These are phyloP conservation scores for Acanthurus tractus DNA, from an alignment of 2,797 vertebrate species.

Conservation along the genomic window DNA sequence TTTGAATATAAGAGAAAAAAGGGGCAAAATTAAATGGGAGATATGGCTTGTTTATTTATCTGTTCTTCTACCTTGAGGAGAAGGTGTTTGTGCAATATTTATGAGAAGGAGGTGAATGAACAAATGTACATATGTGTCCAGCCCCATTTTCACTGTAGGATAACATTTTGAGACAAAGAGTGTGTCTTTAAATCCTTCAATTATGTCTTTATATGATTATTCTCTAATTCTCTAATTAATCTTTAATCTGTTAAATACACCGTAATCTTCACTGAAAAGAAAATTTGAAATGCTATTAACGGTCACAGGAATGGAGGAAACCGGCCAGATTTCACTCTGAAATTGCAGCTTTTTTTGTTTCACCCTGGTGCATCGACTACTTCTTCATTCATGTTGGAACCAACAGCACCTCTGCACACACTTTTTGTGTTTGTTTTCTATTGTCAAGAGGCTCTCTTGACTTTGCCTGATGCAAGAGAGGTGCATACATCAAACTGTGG, in stretches of 20 bases:
- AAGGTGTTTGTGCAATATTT: not conserved
- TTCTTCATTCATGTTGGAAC: not conserved
- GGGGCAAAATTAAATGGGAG: not conserved
- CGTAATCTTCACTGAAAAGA: not conserved
- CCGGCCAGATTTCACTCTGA: not conserved
- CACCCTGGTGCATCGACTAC: not conserved
- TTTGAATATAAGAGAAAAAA: constrained; percentile 5
- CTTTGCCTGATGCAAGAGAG: constrained; percentile 19
- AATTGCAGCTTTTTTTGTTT: not conserved
- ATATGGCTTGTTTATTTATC: not conserved
- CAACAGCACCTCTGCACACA: not conserved
- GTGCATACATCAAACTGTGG: not conserved
- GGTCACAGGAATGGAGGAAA: not conserved
- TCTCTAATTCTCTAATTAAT: not conserved
- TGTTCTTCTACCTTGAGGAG: not conserved
- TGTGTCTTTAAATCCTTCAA: not conserved
- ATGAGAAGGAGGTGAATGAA: not conserved
- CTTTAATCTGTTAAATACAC: not conserved
- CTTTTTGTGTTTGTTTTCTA: constrained; percentile 6
- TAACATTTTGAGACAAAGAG: not conserved
- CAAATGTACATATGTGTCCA: not conserved
- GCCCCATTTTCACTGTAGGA: not conserved
- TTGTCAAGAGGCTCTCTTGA: constrained; percentile 1
- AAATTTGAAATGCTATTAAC: not conserved
- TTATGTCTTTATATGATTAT: not conserved